Conservation (phyloP, 2,888 invertebrate genomes). For the Volucella zonaria region DNA sequence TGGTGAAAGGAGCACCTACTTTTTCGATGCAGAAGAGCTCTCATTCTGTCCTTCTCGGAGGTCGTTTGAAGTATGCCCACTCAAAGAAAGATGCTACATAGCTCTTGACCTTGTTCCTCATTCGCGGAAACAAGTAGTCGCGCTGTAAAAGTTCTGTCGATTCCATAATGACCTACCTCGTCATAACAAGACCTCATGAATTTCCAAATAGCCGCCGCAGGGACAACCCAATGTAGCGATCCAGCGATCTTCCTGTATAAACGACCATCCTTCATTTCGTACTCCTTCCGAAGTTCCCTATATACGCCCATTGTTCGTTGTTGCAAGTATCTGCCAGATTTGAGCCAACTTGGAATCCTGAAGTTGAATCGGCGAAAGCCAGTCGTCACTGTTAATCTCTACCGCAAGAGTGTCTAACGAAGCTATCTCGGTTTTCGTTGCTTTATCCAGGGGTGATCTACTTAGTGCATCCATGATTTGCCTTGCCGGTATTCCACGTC, state of each 20-base stretch:
- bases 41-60: not conserved
- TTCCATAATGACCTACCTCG: slow-evolving; percentile 8
- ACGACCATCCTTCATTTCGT: slow-evolving; percentile 3
- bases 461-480: slow-evolving; percentile 50
- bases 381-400: too few species aligned
- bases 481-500: slow-evolving; percentile 62
- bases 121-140: slow-evolving; percentile 14
- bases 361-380: too few species aligned
- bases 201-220: slow-evolving; percentile 5
- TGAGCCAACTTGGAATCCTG: slow-evolving; percentile 4
- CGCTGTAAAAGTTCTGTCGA: slow-evolving; percentile 9
- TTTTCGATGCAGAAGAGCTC: slow-evolving; percentile 5
- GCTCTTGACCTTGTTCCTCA: slow-evolving; percentile 3
- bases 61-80: slow-evolving; percentile 4
- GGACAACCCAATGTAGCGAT: not conserved
- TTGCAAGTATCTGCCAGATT: slow-evolving; percentile 5
- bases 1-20: not conserved
- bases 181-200: slow-evolving; percentile 9
- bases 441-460: not conserved
- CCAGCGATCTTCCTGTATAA: not conserved
- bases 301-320: slow-evolving; percentile 6
- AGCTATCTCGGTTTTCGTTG: not conserved
- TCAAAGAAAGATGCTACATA: not conserved
- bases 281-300: not conserved
- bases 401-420: too few species aligned